These are phyloP conservation scores for Cephalopholis sonnerati DNA, from an alignment of 2,113 vertebrate genomes.

Conservation along the genomic window DNA sequence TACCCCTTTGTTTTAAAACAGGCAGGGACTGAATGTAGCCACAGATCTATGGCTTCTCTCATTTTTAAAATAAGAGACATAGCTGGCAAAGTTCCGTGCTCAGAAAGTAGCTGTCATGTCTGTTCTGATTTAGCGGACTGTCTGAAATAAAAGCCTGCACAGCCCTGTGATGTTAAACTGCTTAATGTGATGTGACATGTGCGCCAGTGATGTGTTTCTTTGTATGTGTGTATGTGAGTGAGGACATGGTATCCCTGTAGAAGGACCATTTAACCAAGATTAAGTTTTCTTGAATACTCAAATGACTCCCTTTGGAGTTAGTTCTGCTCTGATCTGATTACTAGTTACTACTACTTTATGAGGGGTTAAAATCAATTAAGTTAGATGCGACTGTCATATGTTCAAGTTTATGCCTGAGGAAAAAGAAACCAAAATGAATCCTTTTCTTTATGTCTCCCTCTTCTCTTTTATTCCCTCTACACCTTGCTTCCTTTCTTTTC, in stretches of 20 bases:
- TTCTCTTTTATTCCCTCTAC: neutral
- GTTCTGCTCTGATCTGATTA: neutral
- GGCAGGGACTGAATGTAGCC: neutral
- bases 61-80: conserved; percentile 17
- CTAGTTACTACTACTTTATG: conserved; percentile 4
- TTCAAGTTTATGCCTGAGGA: neutral
- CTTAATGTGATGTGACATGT: conserved; percentile 39
- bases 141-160: conserved; percentile 30
- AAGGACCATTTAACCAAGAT: conserved; percentile 2
- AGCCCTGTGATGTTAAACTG: conserved; percentile 18
- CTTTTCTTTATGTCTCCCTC: neutral
- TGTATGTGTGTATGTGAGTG: neutral
- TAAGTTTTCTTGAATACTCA: neutral
- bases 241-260: neutral
- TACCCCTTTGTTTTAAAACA: neutral
- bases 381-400: neutral
- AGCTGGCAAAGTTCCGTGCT: conserved; percentile 9
- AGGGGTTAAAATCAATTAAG: neutral
- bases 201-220: neutral
- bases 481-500: neutral
- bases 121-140: conserved; percentile 38
- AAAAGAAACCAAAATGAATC: neutral
- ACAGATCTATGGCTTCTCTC: neutral
- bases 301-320: conserved; percentile 9
- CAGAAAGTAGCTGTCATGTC: conserved; percentile 24